Base-by-base conservation (phyloP, 2,888 invertebrate genomes). In the Dasysyrphus tricinctus region DNA sequence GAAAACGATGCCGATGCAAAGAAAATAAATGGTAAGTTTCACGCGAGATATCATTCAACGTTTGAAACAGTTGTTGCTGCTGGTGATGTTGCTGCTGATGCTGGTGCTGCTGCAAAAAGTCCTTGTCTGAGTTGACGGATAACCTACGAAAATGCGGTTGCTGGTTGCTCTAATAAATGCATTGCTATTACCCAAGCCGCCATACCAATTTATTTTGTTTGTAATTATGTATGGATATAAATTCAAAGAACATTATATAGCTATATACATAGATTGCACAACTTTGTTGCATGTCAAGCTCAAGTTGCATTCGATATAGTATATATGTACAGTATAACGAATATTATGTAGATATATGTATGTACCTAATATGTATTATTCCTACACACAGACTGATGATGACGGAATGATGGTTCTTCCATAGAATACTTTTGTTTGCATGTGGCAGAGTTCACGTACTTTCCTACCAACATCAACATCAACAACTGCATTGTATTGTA, bases 21-120 rank as follows among this genome's bases (percentile, higher is more conserved):
- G 69, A 75, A 72, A 57, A 79, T 75, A 70, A 83, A 83, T 83
- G 75, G 65, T 65, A 83, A 79, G 44, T 83, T 75, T 70, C 79
- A 83, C 74, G 70, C 83, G 56, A 79, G 44, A 70, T 72, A 72
- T 83, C 70, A 79, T 72, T 72, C 79, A 83, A 47, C 79, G 56
- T 79, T 61, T 74, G 69, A 74, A 74, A 56, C 24, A 69, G 73
- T 56, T 49, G 54, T 6, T 32, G 12, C 32, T 32, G 4, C 14
- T 29, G 6, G 1, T 39, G 12, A 2, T 61, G 37, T 3, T 19
- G 29, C 3, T 34, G 37, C 16, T 56, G 0, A 5, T 14, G 57
- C 11, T 57, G 6, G 16, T 61, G 51, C 5, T 37, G n/a, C n/a
- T 32, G 32, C 56, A 47, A 51, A 65, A 65, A 79, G 74, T 75